Evolutionary conservation across 2,113 vertebrate species (phyloP).

Genomic region (Bos javanicus): DNA sequence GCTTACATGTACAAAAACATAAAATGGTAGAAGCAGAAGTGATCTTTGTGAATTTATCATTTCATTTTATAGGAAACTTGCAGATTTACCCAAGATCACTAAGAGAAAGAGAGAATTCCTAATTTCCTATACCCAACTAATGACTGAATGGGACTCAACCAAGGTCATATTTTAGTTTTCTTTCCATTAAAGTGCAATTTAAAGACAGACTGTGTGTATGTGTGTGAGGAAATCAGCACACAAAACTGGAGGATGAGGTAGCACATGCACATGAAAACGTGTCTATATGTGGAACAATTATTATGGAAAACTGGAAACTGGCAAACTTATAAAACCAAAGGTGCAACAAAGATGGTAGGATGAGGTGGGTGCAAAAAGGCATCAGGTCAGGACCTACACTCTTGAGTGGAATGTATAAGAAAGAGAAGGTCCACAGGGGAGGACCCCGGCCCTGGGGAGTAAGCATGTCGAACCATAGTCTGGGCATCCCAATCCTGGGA

Average conservation of each 20-base stretch:
- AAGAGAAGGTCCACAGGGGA: neutral
- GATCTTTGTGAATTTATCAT: neutral
- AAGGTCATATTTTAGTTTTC: neutral
- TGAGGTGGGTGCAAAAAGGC: neutral
- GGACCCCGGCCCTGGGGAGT: neutral
- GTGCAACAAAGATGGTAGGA: neutral
- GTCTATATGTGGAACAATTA: neutral
- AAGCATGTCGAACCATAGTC: neutral
- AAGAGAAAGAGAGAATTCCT: neutral
- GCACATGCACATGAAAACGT: neutral
- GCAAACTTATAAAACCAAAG: neutral
- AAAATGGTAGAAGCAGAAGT: neutral
- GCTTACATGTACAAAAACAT: neutral
- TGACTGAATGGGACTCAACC: neutral
- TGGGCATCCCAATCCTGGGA: neutral
- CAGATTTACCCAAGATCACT: neutral
- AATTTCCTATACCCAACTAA: neutral
- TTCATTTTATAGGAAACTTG: neutral
- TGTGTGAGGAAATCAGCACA: neutral
- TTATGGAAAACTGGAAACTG: neutral
- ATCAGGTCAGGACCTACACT: neutral
- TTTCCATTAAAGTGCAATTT: neutral
- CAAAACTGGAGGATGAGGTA: neutral
- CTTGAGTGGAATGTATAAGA: neutral
- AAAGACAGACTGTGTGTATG: neutral